Evolutionary conservation across 2,888 invertebrate genomes (phyloP).

Genomic region (Meandrusa payeni): DNA sequence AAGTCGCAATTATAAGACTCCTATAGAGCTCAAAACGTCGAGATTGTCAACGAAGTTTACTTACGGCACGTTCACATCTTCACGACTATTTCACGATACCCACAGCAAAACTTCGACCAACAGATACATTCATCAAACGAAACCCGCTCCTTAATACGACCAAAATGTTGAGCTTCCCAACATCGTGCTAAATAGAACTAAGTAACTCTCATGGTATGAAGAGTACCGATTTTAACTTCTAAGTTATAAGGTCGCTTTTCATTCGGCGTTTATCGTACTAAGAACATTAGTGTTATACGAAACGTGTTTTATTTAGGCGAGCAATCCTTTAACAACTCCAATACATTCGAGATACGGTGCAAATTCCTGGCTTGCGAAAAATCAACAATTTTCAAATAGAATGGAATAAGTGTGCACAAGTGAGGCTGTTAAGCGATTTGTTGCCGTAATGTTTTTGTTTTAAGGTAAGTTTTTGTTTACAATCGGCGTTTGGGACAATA

Average conservation of each 20-base stretch:
- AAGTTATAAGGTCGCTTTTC: conserved; percentile 47
- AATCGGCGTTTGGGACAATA: conserved; percentile 57
- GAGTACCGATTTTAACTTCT: conserved; percentile 49
- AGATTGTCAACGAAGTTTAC: too few species aligned
- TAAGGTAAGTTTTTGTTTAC: conserved; percentile 62
- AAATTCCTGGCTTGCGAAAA: conserved; percentile 61
- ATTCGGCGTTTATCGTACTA: conserved; percentile 34
- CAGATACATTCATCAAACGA: conserved; percentile 68
- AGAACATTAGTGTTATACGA: conserved; percentile 46
- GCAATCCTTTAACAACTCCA: conserved; percentile 64
- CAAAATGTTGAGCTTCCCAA: conserved; percentile 60
- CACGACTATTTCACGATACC: conserved; percentile 47
- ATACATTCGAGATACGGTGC: conserved; percentile 59
- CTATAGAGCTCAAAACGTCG: too few species aligned
- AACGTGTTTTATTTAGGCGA: conserved; percentile 56
- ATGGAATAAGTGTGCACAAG: conserved; percentile 52
- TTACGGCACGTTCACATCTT: conserved; percentile 37
- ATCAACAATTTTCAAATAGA: conserved; percentile 69
- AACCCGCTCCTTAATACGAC: conserved; percentile 64
- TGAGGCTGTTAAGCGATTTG: conserved; percentile 48
- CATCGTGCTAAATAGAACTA: conserved; percentile 62
- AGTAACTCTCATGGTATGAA: conserved; percentile 33
- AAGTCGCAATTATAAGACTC: too few species aligned
- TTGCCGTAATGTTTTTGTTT: conserved; percentile 45
- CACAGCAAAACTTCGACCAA: conserved; percentile 54